These are phyloP conservation scores for Odontamblyopus rebecca DNA, from an alignment of 2,797 vertebrate genomes.

Conservation along the genomic window DNA sequence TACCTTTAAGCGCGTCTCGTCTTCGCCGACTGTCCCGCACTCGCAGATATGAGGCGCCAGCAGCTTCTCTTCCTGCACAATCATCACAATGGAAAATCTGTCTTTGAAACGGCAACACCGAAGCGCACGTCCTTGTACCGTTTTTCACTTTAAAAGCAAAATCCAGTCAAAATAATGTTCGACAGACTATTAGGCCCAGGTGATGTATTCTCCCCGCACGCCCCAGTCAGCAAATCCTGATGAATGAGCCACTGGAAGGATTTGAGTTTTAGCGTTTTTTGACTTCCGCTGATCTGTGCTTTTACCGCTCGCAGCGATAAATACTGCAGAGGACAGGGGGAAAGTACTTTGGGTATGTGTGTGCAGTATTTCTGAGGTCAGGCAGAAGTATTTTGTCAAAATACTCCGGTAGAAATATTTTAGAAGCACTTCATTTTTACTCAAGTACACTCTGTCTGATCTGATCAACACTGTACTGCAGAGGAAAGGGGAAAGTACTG, in stretches of 20 bases:
- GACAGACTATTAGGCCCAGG: conserved; percentile 44
- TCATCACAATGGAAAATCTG: conserved; percentile 66
- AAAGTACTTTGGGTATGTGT: too few relatives aligned
- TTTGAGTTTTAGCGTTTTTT: conserved; percentile 33
- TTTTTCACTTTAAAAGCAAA: conserved; percentile 41
- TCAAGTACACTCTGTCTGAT: too few relatives aligned
- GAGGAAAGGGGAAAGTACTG: too few relatives aligned
- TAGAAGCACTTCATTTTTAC: too few relatives aligned
- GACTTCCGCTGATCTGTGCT: conserved; percentile 12
- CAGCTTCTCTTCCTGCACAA: conserved; percentile 58
- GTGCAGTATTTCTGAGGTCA: too few relatives aligned
- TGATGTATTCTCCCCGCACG: conserved; percentile 44
- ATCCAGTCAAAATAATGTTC: conserved; percentile 45
- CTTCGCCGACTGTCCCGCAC: conserved; percentile 52
- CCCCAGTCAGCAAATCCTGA: conserved; percentile 48
- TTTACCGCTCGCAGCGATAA: neutral
- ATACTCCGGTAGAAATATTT: too few relatives aligned
- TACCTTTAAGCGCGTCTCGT: conserved; percentile 42
- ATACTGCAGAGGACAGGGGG: neutral
- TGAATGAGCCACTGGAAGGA: conserved; percentile 43
- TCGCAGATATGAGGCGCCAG: conserved; percentile 46
- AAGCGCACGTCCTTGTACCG: conserved; percentile 23
- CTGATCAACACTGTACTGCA: too few relatives aligned
- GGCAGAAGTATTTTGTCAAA: too few relatives aligned
- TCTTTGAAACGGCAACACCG: conserved; percentile 18